A percentile compares a stretch with the other conserved stretches of the same genome.
phyloP scores from a whole-genome alignment of 2,797 vertebrate species.

The Sternotherus odoratus region DNA sequence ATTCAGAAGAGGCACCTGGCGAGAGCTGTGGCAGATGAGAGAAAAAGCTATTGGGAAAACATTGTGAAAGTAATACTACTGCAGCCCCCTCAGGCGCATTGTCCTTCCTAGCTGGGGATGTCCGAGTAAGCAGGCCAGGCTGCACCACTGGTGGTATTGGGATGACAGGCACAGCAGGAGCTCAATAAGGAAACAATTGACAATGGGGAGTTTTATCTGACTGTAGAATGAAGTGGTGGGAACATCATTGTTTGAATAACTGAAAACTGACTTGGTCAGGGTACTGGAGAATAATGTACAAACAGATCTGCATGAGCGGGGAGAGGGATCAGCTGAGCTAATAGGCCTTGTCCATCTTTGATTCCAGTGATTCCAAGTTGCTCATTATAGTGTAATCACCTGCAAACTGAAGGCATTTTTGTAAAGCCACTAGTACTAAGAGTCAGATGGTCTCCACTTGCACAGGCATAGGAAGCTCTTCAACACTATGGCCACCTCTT shows the following conservation, averaged over 20 bases:
- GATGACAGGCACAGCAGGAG: no score
- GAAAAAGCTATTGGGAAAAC: no score
- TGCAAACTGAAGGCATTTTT: fast-evolving
- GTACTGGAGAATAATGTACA: not conserved
- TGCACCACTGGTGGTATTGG: no score
- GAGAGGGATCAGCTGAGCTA: not conserved
- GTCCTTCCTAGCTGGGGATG: no score
- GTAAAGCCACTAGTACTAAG: not conserved
- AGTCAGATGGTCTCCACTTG: fast-evolving
- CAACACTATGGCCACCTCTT: not conserved
- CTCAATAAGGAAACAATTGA: not conserved
- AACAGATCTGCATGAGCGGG: fast-evolving
- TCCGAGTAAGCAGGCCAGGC: no score
- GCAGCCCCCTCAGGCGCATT: no score
- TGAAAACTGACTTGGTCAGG: not conserved
- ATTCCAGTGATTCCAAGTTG: not conserved
- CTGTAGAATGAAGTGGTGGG: not conserved
- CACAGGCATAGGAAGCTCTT: not conserved
- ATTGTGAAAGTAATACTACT: no score
- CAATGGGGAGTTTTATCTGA: not conserved
- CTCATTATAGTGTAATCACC: not conserved
- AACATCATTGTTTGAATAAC: not conserved
- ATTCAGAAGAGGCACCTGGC: no score
- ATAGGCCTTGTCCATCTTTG: fast-evolving
- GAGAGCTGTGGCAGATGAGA: no score